phyloP scores from a whole-genome alignment of 2,797 vertebrate species.

The Pseudotriccus pelzelni region DNA sequence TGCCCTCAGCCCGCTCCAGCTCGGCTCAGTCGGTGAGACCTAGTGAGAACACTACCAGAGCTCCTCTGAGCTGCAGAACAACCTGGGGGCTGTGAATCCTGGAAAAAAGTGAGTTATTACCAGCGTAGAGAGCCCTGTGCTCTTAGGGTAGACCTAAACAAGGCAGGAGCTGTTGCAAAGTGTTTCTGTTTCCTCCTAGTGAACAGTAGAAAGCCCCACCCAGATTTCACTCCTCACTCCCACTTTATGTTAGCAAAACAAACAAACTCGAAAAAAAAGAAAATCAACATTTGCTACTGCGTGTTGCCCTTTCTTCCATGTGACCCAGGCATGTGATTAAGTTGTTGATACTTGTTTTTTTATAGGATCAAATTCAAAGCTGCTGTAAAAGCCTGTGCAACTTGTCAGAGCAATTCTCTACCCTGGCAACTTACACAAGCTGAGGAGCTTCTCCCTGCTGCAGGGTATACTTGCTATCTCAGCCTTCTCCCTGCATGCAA shows the following conservation, averaged over 20 bases:
- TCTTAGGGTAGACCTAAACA: not conserved
- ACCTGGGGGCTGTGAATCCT: not conserved
- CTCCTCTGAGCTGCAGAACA: not conserved
- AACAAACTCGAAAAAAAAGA: not conserved
- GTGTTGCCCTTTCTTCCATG: not conserved
- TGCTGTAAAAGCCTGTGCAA: constrained; percentile 31
- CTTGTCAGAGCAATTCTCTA: constrained; percentile 47
- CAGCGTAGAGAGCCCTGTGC: not conserved
- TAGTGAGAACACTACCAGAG: not conserved
- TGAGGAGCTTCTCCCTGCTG: not conserved
- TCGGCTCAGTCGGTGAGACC: not conserved
- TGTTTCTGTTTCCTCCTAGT: not conserved
- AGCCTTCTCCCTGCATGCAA: not conserved
- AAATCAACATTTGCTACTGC: not conserved
- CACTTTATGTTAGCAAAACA: constrained; percentile 7
- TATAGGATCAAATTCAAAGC: constrained; percentile 48
- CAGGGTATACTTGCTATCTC: not conserved
- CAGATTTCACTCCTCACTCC: constrained; percentile 10
- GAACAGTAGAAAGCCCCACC: not conserved
- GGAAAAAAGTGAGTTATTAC: not conserved
- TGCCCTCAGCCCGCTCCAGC: not conserved
- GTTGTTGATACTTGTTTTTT: constrained; percentile 51
- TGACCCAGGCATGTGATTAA: constrained; percentile 57
- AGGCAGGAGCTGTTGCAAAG: not conserved
- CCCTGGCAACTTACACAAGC: constrained; percentile 40